Base-by-base conservation (phyloP, 2,888 invertebrate species). In the Drosophila longiperda region DNA sequence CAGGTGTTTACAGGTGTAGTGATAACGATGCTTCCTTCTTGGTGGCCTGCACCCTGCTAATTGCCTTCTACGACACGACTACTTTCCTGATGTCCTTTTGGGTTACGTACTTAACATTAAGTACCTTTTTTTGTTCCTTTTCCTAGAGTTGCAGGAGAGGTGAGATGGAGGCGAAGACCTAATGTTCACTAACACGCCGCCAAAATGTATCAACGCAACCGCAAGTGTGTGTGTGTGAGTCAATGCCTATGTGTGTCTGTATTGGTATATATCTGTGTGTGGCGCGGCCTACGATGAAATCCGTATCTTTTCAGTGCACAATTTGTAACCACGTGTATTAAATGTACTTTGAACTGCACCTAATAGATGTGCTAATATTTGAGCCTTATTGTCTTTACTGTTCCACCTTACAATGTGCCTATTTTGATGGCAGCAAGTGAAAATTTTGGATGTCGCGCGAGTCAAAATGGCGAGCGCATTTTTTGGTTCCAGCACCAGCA, bases 381-480 rank as follows among this genome's bases (percentile, higher is more conserved):
- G 29, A 58, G 57, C 49, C 38, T 80, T 42, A 59, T 59, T 65
- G 60, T 7, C 36, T 58, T 45, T 42, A 40, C 54, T 33, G 33
- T 59, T 72, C 60, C 48, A 68, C 55, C 38, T 45, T 58, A 48
- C 53, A 66, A 63, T 54, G 55, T 40, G 48, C 32, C 38, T 71
- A 71, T 74, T 70, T 69, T 75, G 65, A 72, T 76, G 66, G 49
- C 17, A 60, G 75, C 75, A 62, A 78, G 72, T 79, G 77, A 75
- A 82, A 83, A 90, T 80, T 78, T 82, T 83, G 79, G 74, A 55
- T 83, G 79, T 86, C 62, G 78, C 70, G 74, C 73, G 70, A 91
- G 85, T 91, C 90, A 91, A 91, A 92, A 92, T 91, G 91, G 91
- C 92, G 92, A 89, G 90, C 89, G 86, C 85, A 89, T 87, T 90